phyloP scores from a whole-genome alignment of 2,113 vertebrate species.

The Odobenus rosmarus region DNA sequence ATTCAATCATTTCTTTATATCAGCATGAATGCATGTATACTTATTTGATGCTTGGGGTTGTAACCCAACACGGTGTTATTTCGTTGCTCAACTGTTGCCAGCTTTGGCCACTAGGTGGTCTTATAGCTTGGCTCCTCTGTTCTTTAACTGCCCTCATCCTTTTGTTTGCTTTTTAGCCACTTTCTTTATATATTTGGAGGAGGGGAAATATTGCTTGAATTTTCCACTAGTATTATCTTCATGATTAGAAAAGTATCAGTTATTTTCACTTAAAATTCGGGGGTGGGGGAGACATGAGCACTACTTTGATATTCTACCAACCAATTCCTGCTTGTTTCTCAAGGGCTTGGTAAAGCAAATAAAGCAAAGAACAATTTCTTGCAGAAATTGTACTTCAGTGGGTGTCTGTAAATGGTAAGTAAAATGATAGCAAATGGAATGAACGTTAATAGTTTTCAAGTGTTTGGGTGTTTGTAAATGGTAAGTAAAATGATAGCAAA shows the following conservation, averaged over 20 bases:
- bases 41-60: background rate
- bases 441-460: background rate
- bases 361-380: background rate
- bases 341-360: background rate
- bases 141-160: background rate
- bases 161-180: background rate
- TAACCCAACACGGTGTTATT: background rate
- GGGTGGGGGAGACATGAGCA: background rate
- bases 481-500: background rate
- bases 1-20: background rate
- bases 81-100: background rate
- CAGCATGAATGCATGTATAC: background rate
- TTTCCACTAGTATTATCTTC: background rate
- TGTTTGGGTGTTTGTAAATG: background rate
- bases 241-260: background rate
- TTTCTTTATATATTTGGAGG: background rate
- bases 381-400: background rate
- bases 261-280: background rate
- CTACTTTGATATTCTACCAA: background rate
- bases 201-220: background rate
- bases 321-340: conserved; percentile 3
- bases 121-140: background rate
- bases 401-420: background rate
- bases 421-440: background rate
- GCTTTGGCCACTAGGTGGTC: background rate